Base-by-base conservation (phyloP, 2,113 vertebrate genomes). In the Psammodynastes pulverulentus region DNA sequence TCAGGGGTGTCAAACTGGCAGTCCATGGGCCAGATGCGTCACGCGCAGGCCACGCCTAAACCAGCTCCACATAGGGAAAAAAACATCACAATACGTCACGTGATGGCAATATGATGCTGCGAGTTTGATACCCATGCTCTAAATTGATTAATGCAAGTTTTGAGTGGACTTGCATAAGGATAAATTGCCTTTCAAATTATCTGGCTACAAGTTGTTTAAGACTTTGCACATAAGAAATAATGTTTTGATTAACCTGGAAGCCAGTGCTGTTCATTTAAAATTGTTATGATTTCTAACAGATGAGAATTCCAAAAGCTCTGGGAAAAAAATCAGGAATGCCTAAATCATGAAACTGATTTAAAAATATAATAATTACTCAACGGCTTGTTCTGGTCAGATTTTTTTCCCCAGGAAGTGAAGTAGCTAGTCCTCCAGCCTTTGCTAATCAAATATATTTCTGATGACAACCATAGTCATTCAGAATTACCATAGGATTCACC, bases 291-390 rank as follows among this genome's bases (percentile, higher is more conserved):
- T 86, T 86, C 4, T 24, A 86, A 24, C 24, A 85, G 17, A 43
- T 85, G 23, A 85, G 45, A 43, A 85, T 45, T 85, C 39, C 23
- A 45, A 7, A 39, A 58, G 29, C 24, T 58, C 2, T 56, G 53
- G 1, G 0, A 52, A 10, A 58, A 12, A 29, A 12, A 0, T 0
- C 10, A n/a, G 26, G 26, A 62, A 29, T 26, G 3, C 43, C 9
- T 86, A 46, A 24, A 24, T 26, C 46, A 86, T 86, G 24, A 17
- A 13, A 86, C 5, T 49, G 10, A 51, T 86, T 6, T 51, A 51
- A 86, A 86, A 29, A 51, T 51, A 24, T 13, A 49, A 15, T 51
- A 39, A 17, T 43, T 43, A 84, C 5, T 19, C 12, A 2, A 29
- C 29, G 45, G 45, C 12, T 9, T 48, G 15, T 29, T 86, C 5